Evolutionary conservation across 2,888 invertebrate genomes (phyloP).

Genomic region (Ypsolopha scabrella): DNA sequence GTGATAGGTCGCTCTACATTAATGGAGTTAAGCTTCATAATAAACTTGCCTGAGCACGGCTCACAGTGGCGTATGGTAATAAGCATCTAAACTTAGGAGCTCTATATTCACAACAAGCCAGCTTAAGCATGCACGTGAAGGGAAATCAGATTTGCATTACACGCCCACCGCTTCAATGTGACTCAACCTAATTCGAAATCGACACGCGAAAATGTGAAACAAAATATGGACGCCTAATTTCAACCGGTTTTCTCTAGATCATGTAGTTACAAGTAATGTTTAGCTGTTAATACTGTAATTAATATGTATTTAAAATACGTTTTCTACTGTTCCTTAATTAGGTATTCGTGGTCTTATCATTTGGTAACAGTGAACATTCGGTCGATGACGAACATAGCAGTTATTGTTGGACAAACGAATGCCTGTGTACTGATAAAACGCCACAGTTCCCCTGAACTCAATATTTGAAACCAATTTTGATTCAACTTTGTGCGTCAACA

Average conservation of each 20-base stretch:
- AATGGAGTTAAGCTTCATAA: neutral
- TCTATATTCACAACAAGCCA: constrained; percentile 8
- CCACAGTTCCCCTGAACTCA: constrained; percentile 2
- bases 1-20: too few relatives aligned
- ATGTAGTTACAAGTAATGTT: neutral
- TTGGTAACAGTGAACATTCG: constrained; percentile 3
- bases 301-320: neutral
- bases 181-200: constrained; percentile 3
- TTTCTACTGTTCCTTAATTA: neutral
- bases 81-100: neutral
- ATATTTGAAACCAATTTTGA: neutral
- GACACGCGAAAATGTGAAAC: constrained; percentile 1
- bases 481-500: neutral
- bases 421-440: constrained; percentile 11
- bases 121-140: constrained; percentile 10
- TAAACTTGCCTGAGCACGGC: too few relatives aligned
- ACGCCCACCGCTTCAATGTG: constrained; percentile 8
- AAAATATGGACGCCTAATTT: neutral
- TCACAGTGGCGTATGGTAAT: neutral
- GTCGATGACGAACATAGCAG: constrained; percentile 9
- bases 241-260: neutral
- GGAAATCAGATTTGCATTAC: constrained; percentile 11
- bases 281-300: neutral
- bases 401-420: constrained; percentile 11
- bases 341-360: constrained; percentile 9